A percentile compares a stretch with the other conserved stretches of the same genome.
phyloP scores from a whole-genome alignment of 2,888 invertebrate genomes.

The Celastrina argiolus region DNA sequence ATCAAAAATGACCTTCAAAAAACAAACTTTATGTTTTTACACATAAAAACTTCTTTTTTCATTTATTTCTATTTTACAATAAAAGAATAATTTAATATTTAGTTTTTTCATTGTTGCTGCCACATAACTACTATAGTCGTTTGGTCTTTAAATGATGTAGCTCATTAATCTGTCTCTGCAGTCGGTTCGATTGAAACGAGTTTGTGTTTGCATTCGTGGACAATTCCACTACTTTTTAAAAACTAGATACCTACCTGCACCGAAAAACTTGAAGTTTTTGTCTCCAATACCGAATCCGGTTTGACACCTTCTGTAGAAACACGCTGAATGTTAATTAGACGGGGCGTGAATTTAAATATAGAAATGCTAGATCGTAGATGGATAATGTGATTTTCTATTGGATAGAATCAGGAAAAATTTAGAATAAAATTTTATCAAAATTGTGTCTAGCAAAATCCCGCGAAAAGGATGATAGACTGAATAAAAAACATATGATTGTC shows the following conservation, averaged over 20 bases:
- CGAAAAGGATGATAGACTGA: too few relatives aligned
- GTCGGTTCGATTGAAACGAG: neutral
- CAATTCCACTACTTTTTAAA: neutral
- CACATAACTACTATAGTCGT: too few relatives aligned
- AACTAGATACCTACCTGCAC: conserved; percentile 4
- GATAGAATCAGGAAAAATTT: too few relatives aligned
- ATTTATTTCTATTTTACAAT: too few relatives aligned
- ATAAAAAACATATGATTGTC: too few relatives aligned
- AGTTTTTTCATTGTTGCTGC: too few relatives aligned
- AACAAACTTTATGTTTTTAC: too few relatives aligned
- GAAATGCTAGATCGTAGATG: neutral
- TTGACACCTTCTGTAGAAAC: conserved; percentile 4
- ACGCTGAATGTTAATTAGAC: neutral
- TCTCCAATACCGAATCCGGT: neutral
- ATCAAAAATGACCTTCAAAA: too few relatives aligned
- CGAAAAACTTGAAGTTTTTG: neutral
- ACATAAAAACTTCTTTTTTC: too few relatives aligned
- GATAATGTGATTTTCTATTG: conserved; percentile 3
- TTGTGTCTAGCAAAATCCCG: too few relatives aligned
- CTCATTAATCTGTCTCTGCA: neutral
- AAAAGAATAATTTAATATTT: too few relatives aligned
- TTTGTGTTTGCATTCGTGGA: neutral
- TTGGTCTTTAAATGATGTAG: neutral
- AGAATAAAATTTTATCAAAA: too few relatives aligned
- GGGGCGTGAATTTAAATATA: neutral